Evolutionary conservation across 2,888 invertebrate species (phyloP), one percentile per base, ranked within the genome.

Genomic region (Lithophane semibrunnea): DNA sequence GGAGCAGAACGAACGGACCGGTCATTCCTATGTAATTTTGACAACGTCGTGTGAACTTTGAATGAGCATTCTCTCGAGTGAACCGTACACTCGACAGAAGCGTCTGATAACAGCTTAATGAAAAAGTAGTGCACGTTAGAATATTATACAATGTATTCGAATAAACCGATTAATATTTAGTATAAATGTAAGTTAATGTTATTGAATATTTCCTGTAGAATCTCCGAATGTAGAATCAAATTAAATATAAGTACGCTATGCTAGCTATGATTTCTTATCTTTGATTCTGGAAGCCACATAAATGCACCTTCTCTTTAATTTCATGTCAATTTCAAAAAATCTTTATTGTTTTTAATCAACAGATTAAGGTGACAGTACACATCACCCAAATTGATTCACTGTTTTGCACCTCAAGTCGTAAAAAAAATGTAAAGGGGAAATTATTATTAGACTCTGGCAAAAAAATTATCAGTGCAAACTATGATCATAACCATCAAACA

Each of bases 391-490:
- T 58, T 13, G 13, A n/a, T 56, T 56, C n/a, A 37, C 37, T 29
- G 12, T 4, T n/a, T 7, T 82, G 81, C 18, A 73, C 80, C 3
- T 73, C 84, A 0, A 65, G 18, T 12, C 64, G 80, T 3, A 68
- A 80, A 66, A 73, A 61, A 66, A 58, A 0, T 82, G 81, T 37
- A 84, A 70, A 42, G 69, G n/a, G 2, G 3, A 79, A 73, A 68
- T 12, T 82, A 44, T 47, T 56, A 18, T 56, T 84, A 24, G 73
- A 79, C 24, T 0, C 3, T 2, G 3, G 3, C 0, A 52, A 73
- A 16, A 52, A 52, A 2, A 63, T 79, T 18, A 21, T 60, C 8
- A 7, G 16, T 4, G 71, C 58, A 12, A 63, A 67, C 42, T 66
- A 49, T 71, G 44, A 52, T 9, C 80, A 80, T 42, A 80, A n/a